phyloP scores from a whole-genome alignment of 2,888 invertebrate genomes.

The Synergus itoensis region DNA sequence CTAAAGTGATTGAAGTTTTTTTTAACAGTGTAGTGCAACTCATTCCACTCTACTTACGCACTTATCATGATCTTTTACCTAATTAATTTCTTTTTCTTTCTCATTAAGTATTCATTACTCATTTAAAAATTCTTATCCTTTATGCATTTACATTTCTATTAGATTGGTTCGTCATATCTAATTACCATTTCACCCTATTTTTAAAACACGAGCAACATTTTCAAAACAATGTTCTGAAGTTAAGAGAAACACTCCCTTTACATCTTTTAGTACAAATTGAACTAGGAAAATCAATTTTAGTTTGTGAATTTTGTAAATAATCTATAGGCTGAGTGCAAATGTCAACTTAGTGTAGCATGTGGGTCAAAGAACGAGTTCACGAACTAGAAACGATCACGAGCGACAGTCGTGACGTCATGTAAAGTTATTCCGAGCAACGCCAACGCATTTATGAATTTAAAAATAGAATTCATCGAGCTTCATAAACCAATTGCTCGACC shows the following conservation, averaged over 20 bases:
- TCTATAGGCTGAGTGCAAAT: constrained; percentile 26
- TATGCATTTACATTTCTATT: background rate
- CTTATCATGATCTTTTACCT: background rate
- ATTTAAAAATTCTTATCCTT: background rate
- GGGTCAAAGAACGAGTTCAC: constrained; percentile 70
- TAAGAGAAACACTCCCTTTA: background rate
- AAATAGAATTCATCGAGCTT: constrained; percentile 58
- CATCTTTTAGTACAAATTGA: background rate
- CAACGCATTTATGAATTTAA: constrained; percentile 64
- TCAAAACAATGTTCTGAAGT: background rate
- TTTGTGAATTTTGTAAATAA: background rate
- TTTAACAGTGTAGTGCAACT: background rate
- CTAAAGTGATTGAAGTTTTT: too few relatives aligned
- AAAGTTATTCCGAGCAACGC: constrained; percentile 66
- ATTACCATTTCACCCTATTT: too few relatives aligned
- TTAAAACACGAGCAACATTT: too few relatives aligned
- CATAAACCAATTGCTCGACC: background rate
- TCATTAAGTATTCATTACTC: too few relatives aligned
- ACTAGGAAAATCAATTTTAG: background rate
- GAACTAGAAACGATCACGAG: constrained; percentile 65
- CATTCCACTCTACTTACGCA: background rate
- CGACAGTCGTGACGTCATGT: constrained; percentile 69
- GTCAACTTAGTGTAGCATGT: constrained; percentile 52
- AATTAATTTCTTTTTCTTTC: background rate
- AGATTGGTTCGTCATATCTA: too few relatives aligned